Conservation (phyloP, 2,113 vertebrate species). For the Callospermophilus lateralis region DNA sequence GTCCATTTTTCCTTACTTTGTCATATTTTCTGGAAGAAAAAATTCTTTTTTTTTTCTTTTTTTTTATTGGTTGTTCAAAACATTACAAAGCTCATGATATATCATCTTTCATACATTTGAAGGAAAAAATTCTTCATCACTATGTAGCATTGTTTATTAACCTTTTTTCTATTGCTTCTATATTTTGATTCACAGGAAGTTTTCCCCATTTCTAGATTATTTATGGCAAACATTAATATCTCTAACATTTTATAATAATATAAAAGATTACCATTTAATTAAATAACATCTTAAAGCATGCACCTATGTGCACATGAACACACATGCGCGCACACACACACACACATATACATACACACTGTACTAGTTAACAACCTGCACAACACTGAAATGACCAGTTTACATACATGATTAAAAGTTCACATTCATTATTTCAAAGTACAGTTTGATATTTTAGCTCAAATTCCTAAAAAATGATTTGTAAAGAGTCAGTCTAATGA, state of each 20-base stretch:
- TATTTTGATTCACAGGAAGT: conserved; percentile 21
- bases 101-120: too few relatives aligned
- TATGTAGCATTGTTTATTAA: not conserved
- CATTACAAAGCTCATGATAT: too few relatives aligned
- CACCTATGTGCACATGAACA: not conserved
- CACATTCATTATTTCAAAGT: not conserved
- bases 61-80: too few relatives aligned
- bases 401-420: not conserved
- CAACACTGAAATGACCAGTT: conserved; percentile 15
- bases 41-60: too few relatives aligned
- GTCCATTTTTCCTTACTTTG: not conserved
- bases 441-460: not conserved
- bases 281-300: conserved; percentile 1
- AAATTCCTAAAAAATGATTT: conserved; percentile 36
- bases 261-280: not conserved
- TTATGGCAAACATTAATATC: not conserved
- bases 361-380: not conserved
- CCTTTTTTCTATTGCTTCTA: conserved; percentile 3
- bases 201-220: not conserved
- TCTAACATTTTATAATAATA: not conserved
- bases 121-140: not conserved
- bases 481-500: not conserved
- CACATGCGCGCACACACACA: not conserved
- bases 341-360: not conserved
- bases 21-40: not conserved